phyloP scores from a whole-genome alignment of 2,797 vertebrate species.

The Podarcis lilfordi region DNA sequence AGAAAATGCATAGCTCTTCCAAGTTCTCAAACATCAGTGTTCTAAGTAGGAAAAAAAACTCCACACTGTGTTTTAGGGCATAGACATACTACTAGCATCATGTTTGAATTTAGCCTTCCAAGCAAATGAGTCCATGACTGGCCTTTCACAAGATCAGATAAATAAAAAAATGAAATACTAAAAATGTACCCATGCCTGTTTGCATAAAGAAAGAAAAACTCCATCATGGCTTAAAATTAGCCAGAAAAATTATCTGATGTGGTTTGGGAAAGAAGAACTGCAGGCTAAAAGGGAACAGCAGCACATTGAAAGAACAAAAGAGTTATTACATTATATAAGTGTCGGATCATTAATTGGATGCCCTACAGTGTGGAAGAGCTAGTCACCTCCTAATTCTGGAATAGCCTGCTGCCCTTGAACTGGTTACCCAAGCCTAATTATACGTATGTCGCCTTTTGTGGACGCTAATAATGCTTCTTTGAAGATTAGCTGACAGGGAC shows the following conservation, averaged over 20 bases:
- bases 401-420: background rate
- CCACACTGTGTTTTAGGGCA: background rate
- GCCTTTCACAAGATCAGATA: background rate
- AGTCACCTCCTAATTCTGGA: conserved; percentile 33
- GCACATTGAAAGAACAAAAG: background rate
- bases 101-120: background rate
- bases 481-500: background rate
- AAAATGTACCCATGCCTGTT: background rate
- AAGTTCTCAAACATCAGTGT: background rate
- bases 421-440: conserved; percentile 23
- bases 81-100: background rate
- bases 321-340: conserved; percentile 4
- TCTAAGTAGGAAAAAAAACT: no score
- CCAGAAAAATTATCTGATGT: background rate
- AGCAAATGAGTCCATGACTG: background rate
- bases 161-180: background rate
- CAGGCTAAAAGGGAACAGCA: background rate
- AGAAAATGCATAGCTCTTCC: background rate
- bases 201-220: background rate
- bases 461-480: conserved; percentile 8
- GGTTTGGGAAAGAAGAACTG: conserved; percentile 7
- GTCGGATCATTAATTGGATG: background rate
- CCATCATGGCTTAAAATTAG: background rate
- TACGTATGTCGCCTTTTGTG: background rate
- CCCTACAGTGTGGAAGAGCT: conserved; percentile 28